phyloP scores from a whole-genome alignment of 2,797 vertebrate genomes.

The Chiloscyllium punctatum region DNA sequence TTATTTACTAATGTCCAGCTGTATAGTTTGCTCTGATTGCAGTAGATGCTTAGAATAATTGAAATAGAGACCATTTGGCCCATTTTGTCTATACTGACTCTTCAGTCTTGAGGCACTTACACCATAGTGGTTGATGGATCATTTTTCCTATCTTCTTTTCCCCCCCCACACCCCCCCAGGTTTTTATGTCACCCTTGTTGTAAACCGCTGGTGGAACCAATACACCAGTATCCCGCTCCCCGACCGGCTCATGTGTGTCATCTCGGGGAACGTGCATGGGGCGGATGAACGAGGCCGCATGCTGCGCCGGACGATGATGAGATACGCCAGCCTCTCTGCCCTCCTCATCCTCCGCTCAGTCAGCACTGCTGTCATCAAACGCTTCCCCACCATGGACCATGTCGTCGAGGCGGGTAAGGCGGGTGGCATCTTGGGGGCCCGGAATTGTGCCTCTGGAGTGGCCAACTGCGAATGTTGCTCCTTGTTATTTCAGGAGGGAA shows the following conservation, averaged over 20 bases:
- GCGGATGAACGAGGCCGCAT: constrained; percentile 70
- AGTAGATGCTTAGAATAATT: neutral
- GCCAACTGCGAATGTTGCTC: neutral
- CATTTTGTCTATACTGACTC: neutral
- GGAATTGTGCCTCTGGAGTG: too few species aligned
- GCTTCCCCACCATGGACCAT: constrained; percentile 80
- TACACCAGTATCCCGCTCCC: constrained; percentile 77
- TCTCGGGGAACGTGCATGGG: constrained; percentile 70
- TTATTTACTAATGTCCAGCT: neutral
- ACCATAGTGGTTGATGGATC: neutral
- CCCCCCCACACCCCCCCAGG: constrained; percentile 53
- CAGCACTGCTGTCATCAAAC: constrained; percentile 76
- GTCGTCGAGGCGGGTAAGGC: constrained; percentile 76
- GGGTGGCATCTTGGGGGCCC: neutral
- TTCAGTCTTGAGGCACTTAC: neutral
- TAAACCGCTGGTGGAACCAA: constrained; percentile 86
- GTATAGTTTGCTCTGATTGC: neutral
- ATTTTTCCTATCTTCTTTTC: neutral
- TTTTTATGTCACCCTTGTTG: constrained; percentile 82
- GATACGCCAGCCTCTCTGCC: constrained; percentile 69
- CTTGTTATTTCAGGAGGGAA: neutral
- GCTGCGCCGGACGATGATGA: constrained; percentile 76
- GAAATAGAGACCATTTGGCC: neutral
- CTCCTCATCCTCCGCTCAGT: constrained; percentile 78
- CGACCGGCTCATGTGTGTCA: constrained; percentile 71